Percentiles rank a stretch among this genome's conserved stretches.
Evolutionary conservation across 2,888 invertebrate species (phyloP).

Genomic region (Harpalus rufipes): DNA sequence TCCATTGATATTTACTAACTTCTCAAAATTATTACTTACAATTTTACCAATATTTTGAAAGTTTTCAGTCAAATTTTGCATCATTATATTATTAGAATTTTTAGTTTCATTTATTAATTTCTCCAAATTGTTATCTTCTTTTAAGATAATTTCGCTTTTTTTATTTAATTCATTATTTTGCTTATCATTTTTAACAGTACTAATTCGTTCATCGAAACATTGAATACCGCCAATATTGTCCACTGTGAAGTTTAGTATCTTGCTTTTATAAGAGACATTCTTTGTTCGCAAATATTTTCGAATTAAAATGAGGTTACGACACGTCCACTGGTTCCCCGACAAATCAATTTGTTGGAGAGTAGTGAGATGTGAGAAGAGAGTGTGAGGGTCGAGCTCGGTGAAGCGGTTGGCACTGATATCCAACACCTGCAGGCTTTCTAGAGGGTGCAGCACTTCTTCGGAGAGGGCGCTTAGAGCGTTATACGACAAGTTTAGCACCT

Average conservation of each 20-base stretch:
- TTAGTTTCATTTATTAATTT: too few relatives aligned
- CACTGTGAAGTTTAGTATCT: background rate
- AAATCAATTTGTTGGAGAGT: constrained; percentile 12
- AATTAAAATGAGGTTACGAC: background rate
- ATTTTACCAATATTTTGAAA: too few relatives aligned
- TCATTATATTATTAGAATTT: too few relatives aligned
- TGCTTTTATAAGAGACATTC: background rate
- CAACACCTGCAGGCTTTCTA: background rate
- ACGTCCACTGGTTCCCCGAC: constrained; percentile 14
- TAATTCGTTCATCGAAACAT: background rate
- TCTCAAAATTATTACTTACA: too few relatives aligned
- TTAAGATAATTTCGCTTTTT: too few relatives aligned
- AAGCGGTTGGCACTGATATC: background rate
- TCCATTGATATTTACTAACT: too few relatives aligned
- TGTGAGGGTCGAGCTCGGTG: too few relatives aligned
- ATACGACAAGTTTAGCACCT: background rate
- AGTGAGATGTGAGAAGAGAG: background rate
- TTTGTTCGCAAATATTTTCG: background rate
- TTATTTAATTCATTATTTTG: too few relatives aligned
- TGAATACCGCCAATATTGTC: constrained; percentile 1
- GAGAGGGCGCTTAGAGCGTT: background rate
- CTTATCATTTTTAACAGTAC: too few relatives aligned
- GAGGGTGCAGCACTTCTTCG: background rate
- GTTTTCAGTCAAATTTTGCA: too few relatives aligned
- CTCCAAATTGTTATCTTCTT: too few relatives aligned